Evolutionary conservation across 2,888 invertebrate genomes (phyloP).

Genomic region (Sinodicranocentrus sp.): DNA sequence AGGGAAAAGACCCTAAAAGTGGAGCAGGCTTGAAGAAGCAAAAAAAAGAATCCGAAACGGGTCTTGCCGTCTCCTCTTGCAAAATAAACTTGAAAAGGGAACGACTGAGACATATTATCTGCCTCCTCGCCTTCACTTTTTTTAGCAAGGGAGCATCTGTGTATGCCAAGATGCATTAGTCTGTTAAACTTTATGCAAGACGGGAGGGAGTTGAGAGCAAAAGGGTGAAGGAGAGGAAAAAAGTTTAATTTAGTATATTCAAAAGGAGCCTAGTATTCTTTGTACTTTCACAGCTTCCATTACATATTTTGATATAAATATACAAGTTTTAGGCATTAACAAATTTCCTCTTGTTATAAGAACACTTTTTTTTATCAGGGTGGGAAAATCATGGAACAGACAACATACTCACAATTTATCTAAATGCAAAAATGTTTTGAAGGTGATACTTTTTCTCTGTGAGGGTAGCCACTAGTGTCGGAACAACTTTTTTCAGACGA

Average conservation of each 20-base stretch:
- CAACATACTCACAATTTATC: not conserved
- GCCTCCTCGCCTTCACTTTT: not conserved
- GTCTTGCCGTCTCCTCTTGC: too few relatives aligned
- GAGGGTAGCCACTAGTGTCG: not conserved
- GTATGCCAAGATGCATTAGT: constrained; percentile 53
- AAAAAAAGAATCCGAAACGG: too few relatives aligned
- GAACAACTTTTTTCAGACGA: too few relatives aligned
- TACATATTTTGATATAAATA: too few relatives aligned
- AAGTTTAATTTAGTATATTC: constrained; percentile 55
- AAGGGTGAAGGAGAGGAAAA: constrained; percentile 37
- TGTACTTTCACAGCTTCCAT: too few relatives aligned
- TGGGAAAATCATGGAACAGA: constrained; percentile 4
- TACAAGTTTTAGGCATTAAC: too few relatives aligned
- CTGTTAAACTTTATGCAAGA: constrained; percentile 38
- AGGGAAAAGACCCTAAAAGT: constrained; percentile 21
- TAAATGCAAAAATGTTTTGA: constrained; percentile 14
- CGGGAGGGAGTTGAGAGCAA: constrained; percentile 46
- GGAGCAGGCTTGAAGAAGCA: not conserved
- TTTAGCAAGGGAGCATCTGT: constrained; percentile 42
- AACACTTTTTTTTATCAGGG: too few relatives aligned
- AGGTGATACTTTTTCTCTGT: not conserved
- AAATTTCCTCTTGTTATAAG: too few relatives aligned
- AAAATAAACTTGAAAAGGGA: not conserved
- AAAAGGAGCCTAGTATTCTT: too few relatives aligned
- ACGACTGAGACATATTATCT: constrained; percentile 21